A percentile compares a stretch with the other conserved stretches of the same genome.
Evolutionary conservation across 2,113 vertebrate species (phyloP).

Genomic region (Dromaius novaehollandiae): DNA sequence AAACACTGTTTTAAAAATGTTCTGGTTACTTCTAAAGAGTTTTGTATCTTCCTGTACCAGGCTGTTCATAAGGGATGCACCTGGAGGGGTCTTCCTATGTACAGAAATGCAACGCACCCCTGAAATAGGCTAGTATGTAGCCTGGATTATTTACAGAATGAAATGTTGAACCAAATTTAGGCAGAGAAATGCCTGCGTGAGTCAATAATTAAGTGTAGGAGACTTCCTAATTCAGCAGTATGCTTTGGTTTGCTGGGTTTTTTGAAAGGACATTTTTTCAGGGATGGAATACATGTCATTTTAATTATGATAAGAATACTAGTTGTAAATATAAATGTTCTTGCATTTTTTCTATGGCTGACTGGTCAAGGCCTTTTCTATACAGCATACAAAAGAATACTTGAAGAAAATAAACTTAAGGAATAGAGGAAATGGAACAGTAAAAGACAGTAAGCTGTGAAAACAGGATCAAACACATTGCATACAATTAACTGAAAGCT

Average conservation of each 20-base stretch:
- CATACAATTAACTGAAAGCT: not conserved
- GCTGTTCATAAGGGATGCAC: not conserved
- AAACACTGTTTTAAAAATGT: not conserved
- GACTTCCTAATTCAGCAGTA: not conserved
- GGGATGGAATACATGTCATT: not conserved
- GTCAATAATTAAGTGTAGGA: not conserved
- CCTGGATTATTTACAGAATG: not conserved
- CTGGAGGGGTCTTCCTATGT: not conserved
- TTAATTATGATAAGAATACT: not conserved
- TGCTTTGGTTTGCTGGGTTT: not conserved
- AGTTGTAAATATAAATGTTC: not conserved
- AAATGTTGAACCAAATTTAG: not conserved
- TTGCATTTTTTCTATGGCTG: not conserved
- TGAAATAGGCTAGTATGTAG: not conserved
- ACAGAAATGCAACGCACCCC: not conserved
- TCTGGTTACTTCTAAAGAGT: not conserved
- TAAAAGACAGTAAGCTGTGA: not conserved
- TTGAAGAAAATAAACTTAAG: not conserved
- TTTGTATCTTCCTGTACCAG: not conserved
- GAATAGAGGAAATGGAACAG: not conserved
- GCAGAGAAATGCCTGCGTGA: not conserved
- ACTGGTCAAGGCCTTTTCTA: not conserved
- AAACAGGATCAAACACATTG: not conserved
- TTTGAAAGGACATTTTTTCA: not conserved
- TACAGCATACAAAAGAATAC: not conserved